Evolutionary conservation across 1,140 invertebrate species (phyloP).

Genomic region (Agrypnia vestita): DNA sequence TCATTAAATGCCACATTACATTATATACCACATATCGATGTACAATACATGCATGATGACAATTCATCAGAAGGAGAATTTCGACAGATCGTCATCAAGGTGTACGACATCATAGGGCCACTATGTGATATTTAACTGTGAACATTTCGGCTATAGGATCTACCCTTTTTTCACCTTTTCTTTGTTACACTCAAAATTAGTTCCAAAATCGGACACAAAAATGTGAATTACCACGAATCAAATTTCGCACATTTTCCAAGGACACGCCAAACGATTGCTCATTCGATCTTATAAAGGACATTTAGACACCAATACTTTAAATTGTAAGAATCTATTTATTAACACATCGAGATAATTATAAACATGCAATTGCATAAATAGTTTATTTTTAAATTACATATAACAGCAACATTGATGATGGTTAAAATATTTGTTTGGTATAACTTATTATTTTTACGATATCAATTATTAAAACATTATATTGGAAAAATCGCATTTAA

Average conservation of each 20-base stretch:
- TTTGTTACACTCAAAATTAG: not conserved
- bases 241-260: conserved; percentile 12
- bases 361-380: conserved; percentile 32
- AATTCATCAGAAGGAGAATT: conserved; percentile 36
- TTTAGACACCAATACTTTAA: conserved; percentile 42
- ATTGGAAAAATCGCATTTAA: conserved; percentile 52
- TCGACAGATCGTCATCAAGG: conserved; percentile 32
- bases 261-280: conserved; percentile 18
- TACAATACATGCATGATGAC: conserved; percentile 48
- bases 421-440: conserved; percentile 48
- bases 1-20: not conserved
- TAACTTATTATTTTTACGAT: conserved; percentile 35
- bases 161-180: not conserved
- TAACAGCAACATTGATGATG: conserved; percentile 59
- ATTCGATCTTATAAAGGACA: conserved; percentile 17
- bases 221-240: not conserved
- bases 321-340: conserved; percentile 28
- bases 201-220: not conserved
- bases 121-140: conserved; percentile 49
- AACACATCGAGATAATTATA: conserved; percentile 36
- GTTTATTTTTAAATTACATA: conserved; percentile 40
- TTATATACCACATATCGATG: conserved; percentile 52
- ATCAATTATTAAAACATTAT: conserved; percentile 53
- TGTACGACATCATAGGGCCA: conserved; percentile 58
- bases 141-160: not conserved